A percentile compares a stretch with the other conserved stretches of the same genome.
These are phyloP conservation scores for Accipiter fasciatus DNA, from an alignment of 2,797 vertebrate species.

Conservation along the genomic window DNA sequence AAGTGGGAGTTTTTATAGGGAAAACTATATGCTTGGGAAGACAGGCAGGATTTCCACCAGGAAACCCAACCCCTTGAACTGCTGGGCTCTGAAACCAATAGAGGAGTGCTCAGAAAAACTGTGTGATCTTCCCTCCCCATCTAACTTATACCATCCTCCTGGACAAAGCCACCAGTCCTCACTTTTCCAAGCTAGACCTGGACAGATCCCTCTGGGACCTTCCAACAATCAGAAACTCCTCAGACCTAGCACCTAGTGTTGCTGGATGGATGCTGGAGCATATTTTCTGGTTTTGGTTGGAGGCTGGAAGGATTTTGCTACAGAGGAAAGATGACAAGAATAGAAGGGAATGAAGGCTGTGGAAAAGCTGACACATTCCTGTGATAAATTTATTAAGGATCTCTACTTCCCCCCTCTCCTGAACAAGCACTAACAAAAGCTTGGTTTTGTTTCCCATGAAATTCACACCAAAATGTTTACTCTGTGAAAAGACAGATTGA, in stretches of 20 bases:
- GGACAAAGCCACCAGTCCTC: neutral
- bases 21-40: neutral
- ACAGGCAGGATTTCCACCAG: neutral
- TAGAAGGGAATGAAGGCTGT: neutral
- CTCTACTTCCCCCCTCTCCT: neutral
- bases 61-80: neutral
- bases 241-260: neutral
- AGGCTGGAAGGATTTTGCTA: neutral
- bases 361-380: neutral
- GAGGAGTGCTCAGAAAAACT: neutral
- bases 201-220: neutral
- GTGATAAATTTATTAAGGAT: neutral
- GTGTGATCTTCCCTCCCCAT: accelerated
- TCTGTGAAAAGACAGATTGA: neutral
- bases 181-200: neutral
- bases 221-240: neutral
- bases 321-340: neutral
- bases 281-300: neutral
- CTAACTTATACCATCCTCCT: neutral
- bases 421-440: neutral
- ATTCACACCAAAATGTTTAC: neutral
- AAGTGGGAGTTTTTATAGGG: neutral
- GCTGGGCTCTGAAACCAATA: neutral
- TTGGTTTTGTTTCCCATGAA: neutral
- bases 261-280: neutral